A percentile compares a stretch with the other conserved stretches of the same genome.
phyloP scores from a whole-genome alignment of 2,888 invertebrate genomes.

The Ectemnius cavifrons region DNA sequence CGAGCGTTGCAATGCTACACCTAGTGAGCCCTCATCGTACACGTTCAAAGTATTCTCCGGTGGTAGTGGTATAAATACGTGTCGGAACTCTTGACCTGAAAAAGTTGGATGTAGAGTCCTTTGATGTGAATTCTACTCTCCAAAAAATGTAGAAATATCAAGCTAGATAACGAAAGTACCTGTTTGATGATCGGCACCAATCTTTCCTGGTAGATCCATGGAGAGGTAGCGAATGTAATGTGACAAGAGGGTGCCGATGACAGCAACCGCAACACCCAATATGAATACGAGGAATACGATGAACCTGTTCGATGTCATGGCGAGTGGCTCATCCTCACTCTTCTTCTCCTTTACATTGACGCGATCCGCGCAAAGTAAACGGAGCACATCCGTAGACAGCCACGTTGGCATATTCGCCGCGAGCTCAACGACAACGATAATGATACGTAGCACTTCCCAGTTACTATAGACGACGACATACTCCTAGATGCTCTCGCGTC shows the following conservation, averaged over 20 bases:
- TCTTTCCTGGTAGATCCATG: slow-evolving; percentile 55
- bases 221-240: slow-evolving; percentile 63
- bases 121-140: too few species aligned
- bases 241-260: slow-evolving; percentile 66
- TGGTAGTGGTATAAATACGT: slow-evolving; percentile 68
- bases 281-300: slow-evolving; percentile 64
- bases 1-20: slow-evolving; percentile 50
- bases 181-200: not conserved
- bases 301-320: slow-evolving; percentile 62
- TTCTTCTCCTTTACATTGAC: slow-evolving; percentile 48
- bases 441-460: not conserved
- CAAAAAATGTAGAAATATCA: not conserved
- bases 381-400: slow-evolving; percentile 52
- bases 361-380: slow-evolving; percentile 40
- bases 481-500: not conserved
- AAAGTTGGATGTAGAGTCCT: slow-evolving; percentile 1
- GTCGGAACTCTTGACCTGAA: slow-evolving; percentile 56
- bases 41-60: slow-evolving; percentile 64
- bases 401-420: slow-evolving; percentile 27
- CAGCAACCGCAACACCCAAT: slow-evolving; percentile 67
- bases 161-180: not conserved
- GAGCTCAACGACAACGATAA: not conserved
- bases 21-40: slow-evolving; percentile 65
- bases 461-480: slow-evolving; percentile 5
- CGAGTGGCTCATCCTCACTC: slow-evolving; percentile 45